Percentiles rank a stretch among this genome's conserved stretches.
These are phyloP conservation scores for Leptoclinus maculatus DNA, from an alignment of 2,797 vertebrate genomes.

Conservation along the genomic window DNA sequence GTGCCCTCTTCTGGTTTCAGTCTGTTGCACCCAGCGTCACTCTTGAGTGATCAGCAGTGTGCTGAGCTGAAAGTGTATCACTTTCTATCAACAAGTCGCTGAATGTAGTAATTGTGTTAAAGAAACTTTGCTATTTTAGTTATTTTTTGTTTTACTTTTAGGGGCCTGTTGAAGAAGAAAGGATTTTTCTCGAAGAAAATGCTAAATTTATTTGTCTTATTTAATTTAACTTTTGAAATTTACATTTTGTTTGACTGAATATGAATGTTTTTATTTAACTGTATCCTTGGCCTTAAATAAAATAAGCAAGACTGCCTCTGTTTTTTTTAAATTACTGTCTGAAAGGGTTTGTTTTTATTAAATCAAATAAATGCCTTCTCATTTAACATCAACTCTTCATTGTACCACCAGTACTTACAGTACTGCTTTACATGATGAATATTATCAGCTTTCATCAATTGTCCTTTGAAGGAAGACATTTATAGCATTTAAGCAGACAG, in stretches of 20 bases:
- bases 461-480: neutral
- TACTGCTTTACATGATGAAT: neutral
- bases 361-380: neutral
- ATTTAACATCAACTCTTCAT: neutral
- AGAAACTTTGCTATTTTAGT: neutral
- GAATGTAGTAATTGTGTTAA: neutral
- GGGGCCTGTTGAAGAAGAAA: conserved; percentile 41
- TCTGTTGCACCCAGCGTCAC: neutral
- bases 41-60: neutral
- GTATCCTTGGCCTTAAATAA: conserved; percentile 39
- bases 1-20: conserved; percentile 44
- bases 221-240: conserved; percentile 35
- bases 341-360: neutral
- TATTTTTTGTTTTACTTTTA: conserved; percentile 21
- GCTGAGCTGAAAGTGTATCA: neutral
- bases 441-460: neutral
- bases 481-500: neutral
- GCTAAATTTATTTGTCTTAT: conserved; percentile 27
- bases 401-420: neutral
- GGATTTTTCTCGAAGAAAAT: conserved; percentile 15
- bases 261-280: conserved; percentile 46
- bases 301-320: conserved; percentile 12
- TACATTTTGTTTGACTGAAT: conserved; percentile 23
- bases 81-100: neutral
- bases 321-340: conserved; percentile 8